These are phyloP conservation scores for Monarcha castaneiventris DNA, from an alignment of 2,113 vertebrate genomes.

Conservation along the genomic window DNA sequence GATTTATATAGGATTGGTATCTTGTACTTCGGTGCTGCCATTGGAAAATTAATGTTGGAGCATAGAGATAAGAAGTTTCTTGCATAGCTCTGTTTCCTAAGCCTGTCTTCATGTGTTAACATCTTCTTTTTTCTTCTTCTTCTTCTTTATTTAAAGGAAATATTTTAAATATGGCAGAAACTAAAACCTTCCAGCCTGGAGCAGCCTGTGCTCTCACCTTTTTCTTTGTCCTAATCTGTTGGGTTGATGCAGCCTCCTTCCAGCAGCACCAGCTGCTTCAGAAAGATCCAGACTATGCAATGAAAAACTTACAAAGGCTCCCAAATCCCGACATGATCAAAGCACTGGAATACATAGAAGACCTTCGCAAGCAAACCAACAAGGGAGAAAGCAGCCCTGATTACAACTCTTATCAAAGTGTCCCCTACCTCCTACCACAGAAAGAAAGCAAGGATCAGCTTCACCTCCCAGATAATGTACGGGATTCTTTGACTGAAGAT, in stretches of 20 bases:
- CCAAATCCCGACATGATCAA: conserved; percentile 89
- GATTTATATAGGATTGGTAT: not conserved
- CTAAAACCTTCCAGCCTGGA: conserved; percentile 60
- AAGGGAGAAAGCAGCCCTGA: conserved; percentile 76
- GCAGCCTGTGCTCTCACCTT: conserved; percentile 62
- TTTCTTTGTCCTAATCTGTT: conserved; percentile 70
- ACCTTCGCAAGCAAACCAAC: conserved; percentile 84
- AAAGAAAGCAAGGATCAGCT: conserved; percentile 76
- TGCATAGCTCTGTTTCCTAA: not conserved
- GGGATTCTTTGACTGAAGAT: conserved; percentile 79
- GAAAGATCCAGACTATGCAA: conserved; percentile 77
- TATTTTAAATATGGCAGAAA: conserved; percentile 76
- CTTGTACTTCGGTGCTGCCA: not conserved
- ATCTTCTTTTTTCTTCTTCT: conserved; percentile 20
- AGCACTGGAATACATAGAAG: conserved; percentile 92
- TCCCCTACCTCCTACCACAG: conserved; percentile 75
- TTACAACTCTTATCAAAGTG: conserved; percentile 76
- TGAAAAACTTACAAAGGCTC: conserved; percentile 72
- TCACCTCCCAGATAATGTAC: conserved; percentile 51
- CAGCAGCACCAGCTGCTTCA: conserved; percentile 82
- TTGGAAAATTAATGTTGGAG: not conserved
- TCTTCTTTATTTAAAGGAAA: conserved; percentile 76
- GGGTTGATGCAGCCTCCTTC: conserved; percentile 79
- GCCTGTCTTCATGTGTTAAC: conserved; percentile 50
- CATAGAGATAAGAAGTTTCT: not conserved